These are phyloP conservation scores for Hedya salicella DNA, from an alignment of 2,888 invertebrate species.

Conservation along the genomic window DNA sequence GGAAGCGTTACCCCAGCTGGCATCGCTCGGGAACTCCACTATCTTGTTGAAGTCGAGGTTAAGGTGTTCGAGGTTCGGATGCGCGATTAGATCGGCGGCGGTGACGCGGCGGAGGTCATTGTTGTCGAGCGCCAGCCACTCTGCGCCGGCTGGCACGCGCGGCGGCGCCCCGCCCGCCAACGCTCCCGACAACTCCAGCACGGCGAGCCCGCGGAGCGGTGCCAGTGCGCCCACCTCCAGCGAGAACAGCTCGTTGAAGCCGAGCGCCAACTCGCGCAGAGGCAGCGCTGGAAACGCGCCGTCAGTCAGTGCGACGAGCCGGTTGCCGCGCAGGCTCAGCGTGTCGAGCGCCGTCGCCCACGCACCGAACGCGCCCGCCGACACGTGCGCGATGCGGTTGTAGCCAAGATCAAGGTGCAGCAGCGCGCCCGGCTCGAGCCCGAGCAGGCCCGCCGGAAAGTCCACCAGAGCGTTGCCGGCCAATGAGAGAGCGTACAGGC, in stretches of 20 bases:
- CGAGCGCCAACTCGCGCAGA: slow-evolving; percentile 92
- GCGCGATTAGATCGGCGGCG: slow-evolving; percentile 87
- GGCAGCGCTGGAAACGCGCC: slow-evolving; percentile 88
- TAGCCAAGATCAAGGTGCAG: slow-evolving; percentile 91
- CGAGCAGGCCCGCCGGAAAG: slow-evolving; percentile 87
- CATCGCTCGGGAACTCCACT: slow-evolving; percentile 86
- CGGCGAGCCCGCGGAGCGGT: slow-evolving; percentile 89
- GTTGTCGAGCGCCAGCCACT: slow-evolving; percentile 93
- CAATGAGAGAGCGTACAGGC: slow-evolving; percentile 88
- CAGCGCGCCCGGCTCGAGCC: slow-evolving; percentile 85
- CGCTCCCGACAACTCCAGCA: slow-evolving; percentile 92
- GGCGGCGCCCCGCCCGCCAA: slow-evolving; percentile 89
- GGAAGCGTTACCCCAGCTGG: slow-evolving; percentile 70
- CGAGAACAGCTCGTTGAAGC: slow-evolving; percentile 92
- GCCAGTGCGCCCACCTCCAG: slow-evolving; percentile 89
- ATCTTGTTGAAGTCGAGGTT: slow-evolving; percentile 94
- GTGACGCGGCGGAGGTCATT: slow-evolving; percentile 88
- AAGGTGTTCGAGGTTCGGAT: slow-evolving; percentile 89
- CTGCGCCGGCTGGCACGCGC: slow-evolving; percentile 87
- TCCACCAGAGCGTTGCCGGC: slow-evolving; percentile 89
- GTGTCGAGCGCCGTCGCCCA: slow-evolving; percentile 91
- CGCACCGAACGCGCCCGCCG: slow-evolving; percentile 87
- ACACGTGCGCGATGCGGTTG: slow-evolving; percentile 89
- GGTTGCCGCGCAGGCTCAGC: slow-evolving; percentile 90
- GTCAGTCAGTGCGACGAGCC: slow-evolving; percentile 87